Percentiles rank a stretch among this genome's conserved stretches.
Evolutionary conservation across 2,113 vertebrate species (phyloP).

Genomic region (Tiliqua scincoides): DNA sequence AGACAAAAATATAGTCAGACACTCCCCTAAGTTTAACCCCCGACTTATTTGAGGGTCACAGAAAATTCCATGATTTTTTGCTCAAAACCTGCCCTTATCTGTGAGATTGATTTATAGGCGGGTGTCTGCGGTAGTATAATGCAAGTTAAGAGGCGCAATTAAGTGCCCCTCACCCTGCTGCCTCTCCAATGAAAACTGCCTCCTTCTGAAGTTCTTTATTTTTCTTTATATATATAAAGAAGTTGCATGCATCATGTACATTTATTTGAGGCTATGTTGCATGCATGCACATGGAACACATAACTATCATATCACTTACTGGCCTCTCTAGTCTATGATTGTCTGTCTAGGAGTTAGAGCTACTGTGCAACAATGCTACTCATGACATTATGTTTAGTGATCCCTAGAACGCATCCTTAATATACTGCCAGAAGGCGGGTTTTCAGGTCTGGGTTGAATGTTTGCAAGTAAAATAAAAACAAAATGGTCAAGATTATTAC

Average conservation of each 20-base stretch:
- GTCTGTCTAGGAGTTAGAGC: background rate
- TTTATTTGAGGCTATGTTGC: background rate
- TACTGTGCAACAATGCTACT: background rate
- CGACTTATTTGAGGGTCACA: too few species aligned
- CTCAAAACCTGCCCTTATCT: too few species aligned
- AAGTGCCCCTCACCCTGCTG: too few species aligned
- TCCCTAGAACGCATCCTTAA: background rate
- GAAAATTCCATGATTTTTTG: too few species aligned
- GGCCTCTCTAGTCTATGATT: background rate
- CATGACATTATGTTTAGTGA: background rate
- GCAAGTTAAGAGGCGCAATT: too few species aligned
- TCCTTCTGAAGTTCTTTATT: background rate
- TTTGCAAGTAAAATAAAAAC: too few species aligned
- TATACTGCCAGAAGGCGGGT: background rate
- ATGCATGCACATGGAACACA: background rate
- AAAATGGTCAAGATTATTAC: background rate
- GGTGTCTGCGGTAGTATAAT: too few species aligned
- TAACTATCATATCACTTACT: background rate
- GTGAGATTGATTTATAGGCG: too few species aligned
- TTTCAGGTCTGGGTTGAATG: background rate
- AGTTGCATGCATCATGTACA: too few species aligned
- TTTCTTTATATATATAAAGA: too few species aligned
- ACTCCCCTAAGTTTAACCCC: too few species aligned
- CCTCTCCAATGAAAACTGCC: background rate
- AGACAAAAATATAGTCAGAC: too few species aligned